Conservation (phyloP, 2,113 vertebrate species). For the Petroica traversi region DNA sequence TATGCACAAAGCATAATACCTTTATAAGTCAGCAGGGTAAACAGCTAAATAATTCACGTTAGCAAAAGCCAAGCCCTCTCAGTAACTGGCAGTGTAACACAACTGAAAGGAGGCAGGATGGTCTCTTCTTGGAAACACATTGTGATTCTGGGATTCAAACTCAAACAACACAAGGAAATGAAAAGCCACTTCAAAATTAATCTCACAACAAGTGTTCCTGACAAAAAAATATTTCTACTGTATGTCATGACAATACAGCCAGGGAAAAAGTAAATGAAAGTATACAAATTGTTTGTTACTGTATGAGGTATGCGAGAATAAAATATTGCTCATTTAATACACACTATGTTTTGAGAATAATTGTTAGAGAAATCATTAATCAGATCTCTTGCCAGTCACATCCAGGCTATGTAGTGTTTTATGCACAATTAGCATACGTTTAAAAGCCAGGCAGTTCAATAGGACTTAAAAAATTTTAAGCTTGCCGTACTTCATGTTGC, state of each 20-base stretch:
- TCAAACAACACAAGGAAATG: constrained; percentile 1
- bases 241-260: neutral
- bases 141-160: neutral
- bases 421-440: neutral
- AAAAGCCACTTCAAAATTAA: neutral
- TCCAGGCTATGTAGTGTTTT: neutral
- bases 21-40: neutral
- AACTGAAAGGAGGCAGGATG: neutral
- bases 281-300: neutral
- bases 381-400: neutral
- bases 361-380: neutral
- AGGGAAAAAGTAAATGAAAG: neutral
- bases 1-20: neutral
- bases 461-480: neutral
- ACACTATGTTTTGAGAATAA: neutral
- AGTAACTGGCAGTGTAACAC: neutral
- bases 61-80: neutral
- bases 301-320: neutral
- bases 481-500: neutral
- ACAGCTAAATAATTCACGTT: neutral
- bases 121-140: neutral
- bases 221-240: neutral
- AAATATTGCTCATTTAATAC: neutral
- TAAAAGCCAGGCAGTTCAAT: neutral
- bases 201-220: neutral